A percentile compares a stretch with the other conserved stretches of the same genome.
These are phyloP conservation scores for Drosophila subquinaria DNA, from an alignment of 2,888 invertebrate species.

Conservation along the genomic window DNA sequence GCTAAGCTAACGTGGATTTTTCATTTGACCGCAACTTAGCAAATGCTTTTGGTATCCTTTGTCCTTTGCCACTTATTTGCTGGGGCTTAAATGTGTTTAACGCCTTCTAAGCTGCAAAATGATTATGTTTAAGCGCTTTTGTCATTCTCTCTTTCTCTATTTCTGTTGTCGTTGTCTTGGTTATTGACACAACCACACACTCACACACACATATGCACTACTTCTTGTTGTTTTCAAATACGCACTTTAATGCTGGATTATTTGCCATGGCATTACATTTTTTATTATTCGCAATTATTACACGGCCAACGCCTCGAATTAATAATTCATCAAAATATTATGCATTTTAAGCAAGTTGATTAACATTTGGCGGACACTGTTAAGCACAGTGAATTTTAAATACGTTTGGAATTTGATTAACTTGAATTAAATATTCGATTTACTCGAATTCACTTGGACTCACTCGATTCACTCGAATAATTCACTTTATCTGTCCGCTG, in stretches of 20 bases:
- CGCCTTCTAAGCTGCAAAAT: constrained; percentile 72
- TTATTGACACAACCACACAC: constrained; percentile 49
- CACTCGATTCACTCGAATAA: background rate
- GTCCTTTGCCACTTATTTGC: constrained; percentile 60
- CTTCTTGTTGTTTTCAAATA: constrained; percentile 33
- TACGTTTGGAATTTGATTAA: constrained; percentile 2
- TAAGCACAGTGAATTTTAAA: background rate
- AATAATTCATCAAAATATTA: constrained; percentile 13
- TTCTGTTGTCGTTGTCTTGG: constrained; percentile 49
- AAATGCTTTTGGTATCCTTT: constrained; percentile 50
- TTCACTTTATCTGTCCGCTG: constrained; percentile 4
- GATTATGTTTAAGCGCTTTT: constrained; percentile 67
- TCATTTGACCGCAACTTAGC: constrained; percentile 53
- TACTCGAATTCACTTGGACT: constrained; percentile 5
- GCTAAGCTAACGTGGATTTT: constrained; percentile 24
- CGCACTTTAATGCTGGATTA: constrained; percentile 53
- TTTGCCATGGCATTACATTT: constrained; percentile 48
- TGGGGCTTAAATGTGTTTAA: constrained; percentile 69
- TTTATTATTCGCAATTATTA: constrained; percentile 20
- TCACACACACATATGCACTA: constrained; percentile 16
- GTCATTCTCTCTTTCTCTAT: background rate
- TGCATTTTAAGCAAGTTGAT: constrained; percentile 11
- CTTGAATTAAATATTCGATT: constrained; percentile 3
- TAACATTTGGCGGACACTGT: constrained; percentile 3
- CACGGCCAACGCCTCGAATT: constrained; percentile 25